Evolutionary conservation across 2,113 vertebrate genomes (phyloP), one percentile per base, ranked within the genome.

Genomic region (Oncorhynchus masou): DNA sequence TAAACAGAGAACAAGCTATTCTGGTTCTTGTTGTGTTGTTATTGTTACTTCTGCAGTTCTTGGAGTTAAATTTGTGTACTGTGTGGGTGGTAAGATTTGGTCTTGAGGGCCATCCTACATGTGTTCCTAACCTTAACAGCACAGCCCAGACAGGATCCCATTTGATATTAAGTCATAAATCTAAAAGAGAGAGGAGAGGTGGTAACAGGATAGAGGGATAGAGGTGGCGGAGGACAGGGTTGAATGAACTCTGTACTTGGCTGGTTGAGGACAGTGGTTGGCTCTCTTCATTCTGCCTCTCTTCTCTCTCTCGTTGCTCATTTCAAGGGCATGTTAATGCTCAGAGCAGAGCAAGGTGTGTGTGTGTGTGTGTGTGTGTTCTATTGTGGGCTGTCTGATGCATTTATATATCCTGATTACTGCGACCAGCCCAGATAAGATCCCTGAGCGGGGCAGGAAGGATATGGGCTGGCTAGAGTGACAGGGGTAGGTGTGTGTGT

Each of bases 351-450:
- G 70, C 71, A 57, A 11, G 51, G 22, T 49, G 77, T 84, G 70
- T 68, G 76, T 70, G 65, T 74, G 62, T 45, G 22, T 54, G 77
- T 84, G 70, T 68, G 76, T 70, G 65, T 74, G 62, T 48, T 78
- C 64, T 73, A 84, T 79, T 83, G 80, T 79, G 73, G 78, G 76
- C 73, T 74, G 27, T 62, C 70, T 87, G 89, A 90, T 91, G 91
- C 84, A 87, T 93, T 86, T 91, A 81, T 84, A 90, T 88, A 82
- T 84, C 85, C 87, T 90, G 91, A 92, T 93, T 92, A 93, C 85
- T 79, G 84, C 31, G 29, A 65, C 83, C 86, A 85, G 79, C 86
- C 71, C 84, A 84, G 88, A 93, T 91, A 89, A 87, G 86, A 92
- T 89, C 88, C 84, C 78, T 80, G 87, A 79, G 59, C 84, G 74